A percentile compares a stretch with the other conserved stretches of the same genome.
Conservation (phyloP, 2,888 invertebrate genomes). For the Nemotelus pantherinus region DNA sequence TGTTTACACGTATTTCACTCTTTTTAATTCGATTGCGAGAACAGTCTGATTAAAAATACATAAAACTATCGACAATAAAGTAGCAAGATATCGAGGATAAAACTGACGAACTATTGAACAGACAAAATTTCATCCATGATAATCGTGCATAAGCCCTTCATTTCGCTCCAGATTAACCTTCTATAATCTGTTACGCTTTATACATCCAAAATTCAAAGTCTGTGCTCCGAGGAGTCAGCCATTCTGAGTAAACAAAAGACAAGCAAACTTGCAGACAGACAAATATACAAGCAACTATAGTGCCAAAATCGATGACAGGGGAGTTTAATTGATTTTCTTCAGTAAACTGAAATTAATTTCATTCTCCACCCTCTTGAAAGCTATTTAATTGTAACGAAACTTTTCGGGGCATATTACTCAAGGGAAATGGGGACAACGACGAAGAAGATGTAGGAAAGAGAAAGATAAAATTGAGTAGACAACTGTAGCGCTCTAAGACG, state of each 20-base stretch:
- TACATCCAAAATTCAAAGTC: not conserved
- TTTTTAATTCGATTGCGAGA: no score
- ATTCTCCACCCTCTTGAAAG: constrained; percentile 44
- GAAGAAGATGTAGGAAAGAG: not conserved
- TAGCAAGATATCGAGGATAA: no score
- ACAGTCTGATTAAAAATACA: no score
- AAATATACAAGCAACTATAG: constrained; percentile 6
- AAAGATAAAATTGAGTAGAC: constrained; percentile 13
- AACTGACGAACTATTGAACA: not conserved
- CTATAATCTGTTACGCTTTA: not conserved
- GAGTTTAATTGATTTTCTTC: constrained; percentile 51
- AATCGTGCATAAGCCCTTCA: constrained; percentile 6
- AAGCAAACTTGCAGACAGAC: not conserved
- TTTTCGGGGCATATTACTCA: constrained; percentile 40
- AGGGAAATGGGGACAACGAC: not conserved
- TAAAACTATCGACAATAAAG: no score
- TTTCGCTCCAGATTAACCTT: not conserved
- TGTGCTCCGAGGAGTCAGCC: no score
- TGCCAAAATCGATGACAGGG: constrained; percentile 47
- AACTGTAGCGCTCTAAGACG: constrained; percentile 36
- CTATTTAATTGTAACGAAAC: constrained; percentile 51
- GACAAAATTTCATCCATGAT: constrained; percentile 5
- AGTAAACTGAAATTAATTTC: constrained; percentile 51
- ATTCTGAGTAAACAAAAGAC: no score
- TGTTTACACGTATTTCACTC: no score